A percentile compares a stretch with the other conserved stretches of the same genome.
These are phyloP conservation scores for Morelia viridis DNA, from an alignment of 2,797 vertebrate species.

Conservation along the genomic window DNA sequence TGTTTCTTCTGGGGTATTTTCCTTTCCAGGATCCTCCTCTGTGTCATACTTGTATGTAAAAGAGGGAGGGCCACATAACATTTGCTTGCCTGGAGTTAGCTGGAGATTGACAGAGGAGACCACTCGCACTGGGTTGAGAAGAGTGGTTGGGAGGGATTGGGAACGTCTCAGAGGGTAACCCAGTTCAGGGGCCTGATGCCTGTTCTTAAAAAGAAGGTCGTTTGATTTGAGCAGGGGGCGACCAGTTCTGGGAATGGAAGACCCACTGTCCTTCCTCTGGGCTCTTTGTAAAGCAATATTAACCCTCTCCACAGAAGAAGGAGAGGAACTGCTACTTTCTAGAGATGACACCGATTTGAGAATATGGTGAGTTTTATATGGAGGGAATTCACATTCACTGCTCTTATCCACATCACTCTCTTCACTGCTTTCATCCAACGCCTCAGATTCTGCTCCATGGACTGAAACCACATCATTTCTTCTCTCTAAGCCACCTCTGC, in stretches of 20 bases:
- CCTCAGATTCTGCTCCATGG: slow-evolving; percentile 42
- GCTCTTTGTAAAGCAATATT: slow-evolving; percentile 71
- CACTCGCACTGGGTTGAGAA: slow-evolving; percentile 82
- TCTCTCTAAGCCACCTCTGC: slow-evolving; percentile 10
- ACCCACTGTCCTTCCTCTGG: slow-evolving; percentile 60
- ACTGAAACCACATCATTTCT: slow-evolving; percentile 36
- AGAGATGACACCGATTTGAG: slow-evolving; percentile 68
- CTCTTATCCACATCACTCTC: slow-evolving; percentile 62
- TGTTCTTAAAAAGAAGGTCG: slow-evolving; percentile 74
- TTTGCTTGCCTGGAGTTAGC: slow-evolving; percentile 80
- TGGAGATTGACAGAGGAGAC: slow-evolving; percentile 91
- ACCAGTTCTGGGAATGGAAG: slow-evolving; percentile 68
- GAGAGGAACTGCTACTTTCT: slow-evolving; percentile 48
- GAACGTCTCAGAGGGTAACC: slow-evolving; percentile 84
- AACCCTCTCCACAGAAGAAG: slow-evolving; percentile 65
- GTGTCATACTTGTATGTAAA: slow-evolving; percentile 84
- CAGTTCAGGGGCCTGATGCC: slow-evolving; percentile 62
- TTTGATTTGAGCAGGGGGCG: slow-evolving; percentile 70
- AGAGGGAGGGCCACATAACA: slow-evolving; percentile 79
- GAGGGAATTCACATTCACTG: slow-evolving; percentile 69
- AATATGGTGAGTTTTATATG: slow-evolving; percentile 81
- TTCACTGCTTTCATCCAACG: slow-evolving; percentile 56
- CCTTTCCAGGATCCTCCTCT: slow-evolving; percentile 63
- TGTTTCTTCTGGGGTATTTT: slow-evolving; percentile 40
- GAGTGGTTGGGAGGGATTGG: slow-evolving; percentile 85